Conservation (phyloP, 2,797 vertebrate genomes). For the Siniperca undulata region DNA sequence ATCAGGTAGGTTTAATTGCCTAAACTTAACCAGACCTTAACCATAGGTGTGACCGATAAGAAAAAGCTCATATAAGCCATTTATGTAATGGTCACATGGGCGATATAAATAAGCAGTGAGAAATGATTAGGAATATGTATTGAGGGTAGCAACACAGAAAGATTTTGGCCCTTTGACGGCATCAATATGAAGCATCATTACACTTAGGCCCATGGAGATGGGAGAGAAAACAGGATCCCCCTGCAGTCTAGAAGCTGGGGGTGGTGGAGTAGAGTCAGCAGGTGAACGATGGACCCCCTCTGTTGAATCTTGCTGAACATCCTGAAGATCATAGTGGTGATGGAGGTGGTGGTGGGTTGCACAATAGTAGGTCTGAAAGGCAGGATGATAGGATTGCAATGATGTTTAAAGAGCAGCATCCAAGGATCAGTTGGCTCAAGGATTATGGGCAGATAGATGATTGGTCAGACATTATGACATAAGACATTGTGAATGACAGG, state of each 20-base stretch:
- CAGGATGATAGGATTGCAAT: neutral
- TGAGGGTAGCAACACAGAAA: neutral
- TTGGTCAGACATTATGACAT: neutral
- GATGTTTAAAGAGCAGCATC: neutral
- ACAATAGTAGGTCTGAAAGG: too few relatives aligned
- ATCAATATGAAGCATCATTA: constrained; percentile 3
- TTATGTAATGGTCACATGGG: neutral
- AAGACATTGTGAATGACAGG: neutral
- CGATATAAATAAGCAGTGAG: neutral
- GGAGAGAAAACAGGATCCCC: neutral
- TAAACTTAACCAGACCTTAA: neutral
- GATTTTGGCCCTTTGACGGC: neutral
- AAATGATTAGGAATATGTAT: neutral
- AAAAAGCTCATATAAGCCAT: neutral
- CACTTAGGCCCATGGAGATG: neutral
- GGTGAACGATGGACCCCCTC: neutral
- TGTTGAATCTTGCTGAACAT: constrained; percentile 11
- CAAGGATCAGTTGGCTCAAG: neutral
- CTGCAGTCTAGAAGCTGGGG: fast-evolving
- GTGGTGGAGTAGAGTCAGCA: constrained; percentile 5
- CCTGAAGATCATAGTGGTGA: neutral
- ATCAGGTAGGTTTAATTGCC: constrained; percentile 2
- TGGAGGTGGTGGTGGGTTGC: neutral
- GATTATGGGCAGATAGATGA: neutral
- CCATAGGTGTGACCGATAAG: neutral